Evolutionary conservation across 1,140 invertebrate species (phyloP).

Genomic region (Choristoneura fumiferana): DNA sequence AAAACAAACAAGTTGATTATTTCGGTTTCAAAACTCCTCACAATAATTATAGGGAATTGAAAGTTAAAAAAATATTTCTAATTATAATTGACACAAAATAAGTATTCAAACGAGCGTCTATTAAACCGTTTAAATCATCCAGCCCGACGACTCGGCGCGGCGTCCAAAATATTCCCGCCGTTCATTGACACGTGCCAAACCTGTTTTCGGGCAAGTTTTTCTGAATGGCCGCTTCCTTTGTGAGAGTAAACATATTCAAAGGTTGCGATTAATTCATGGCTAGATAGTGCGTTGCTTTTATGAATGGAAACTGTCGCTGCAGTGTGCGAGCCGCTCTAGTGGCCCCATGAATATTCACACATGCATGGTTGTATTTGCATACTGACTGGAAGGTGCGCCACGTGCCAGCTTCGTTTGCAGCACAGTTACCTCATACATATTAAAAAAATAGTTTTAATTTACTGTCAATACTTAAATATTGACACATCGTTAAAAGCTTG

Average conservation of each 20-base stretch:
- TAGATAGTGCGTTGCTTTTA: conserved; percentile 71
- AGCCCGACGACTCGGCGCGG: conserved; percentile 48
- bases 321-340: conserved; percentile 53
- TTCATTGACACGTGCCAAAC: conserved; percentile 77
- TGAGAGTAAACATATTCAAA: conserved; percentile 76
- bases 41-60: conserved; percentile 13
- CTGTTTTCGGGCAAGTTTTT: conserved; percentile 71
- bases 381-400: conserved; percentile 62
- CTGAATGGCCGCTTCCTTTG: conserved; percentile 75
- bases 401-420: conserved; percentile 60
- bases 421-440: conserved; percentile 71
- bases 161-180: conserved; percentile 70
- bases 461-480: conserved; percentile 15
- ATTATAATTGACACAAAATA: conserved; percentile 47
- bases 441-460: conserved; percentile 68
- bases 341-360: conserved; percentile 46
- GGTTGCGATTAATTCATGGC: conserved; percentile 77
- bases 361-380: conserved; percentile 60
- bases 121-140: conserved; percentile 65
- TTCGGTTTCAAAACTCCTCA: conserved; percentile 7
- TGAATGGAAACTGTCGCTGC: conserved; percentile 59
- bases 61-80: conserved; percentile 25
- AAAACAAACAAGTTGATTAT: conserved; percentile 16
- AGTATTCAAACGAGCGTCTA: conserved; percentile 47
- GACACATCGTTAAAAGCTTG: conserved; percentile 16